A percentile compares a stretch with the other conserved stretches of the same genome.
phyloP scores from a whole-genome alignment of 2,113 vertebrate species.

The Suncus etruscus region DNA sequence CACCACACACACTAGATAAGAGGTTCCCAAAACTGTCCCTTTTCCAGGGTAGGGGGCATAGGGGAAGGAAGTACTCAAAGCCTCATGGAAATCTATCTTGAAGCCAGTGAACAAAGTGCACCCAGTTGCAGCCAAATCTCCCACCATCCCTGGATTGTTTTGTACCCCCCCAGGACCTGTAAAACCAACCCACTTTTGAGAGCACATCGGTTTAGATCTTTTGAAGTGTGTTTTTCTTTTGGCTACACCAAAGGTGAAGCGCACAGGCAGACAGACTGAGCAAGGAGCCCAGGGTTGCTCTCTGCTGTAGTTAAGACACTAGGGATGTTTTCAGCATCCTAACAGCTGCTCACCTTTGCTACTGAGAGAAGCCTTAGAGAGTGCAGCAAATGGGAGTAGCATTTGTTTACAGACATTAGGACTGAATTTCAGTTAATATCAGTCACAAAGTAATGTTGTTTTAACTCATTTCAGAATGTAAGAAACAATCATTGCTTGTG shows the following conservation, averaged over 20 bases:
- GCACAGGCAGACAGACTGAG: not conserved
- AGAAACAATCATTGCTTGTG: constrained; percentile 2
- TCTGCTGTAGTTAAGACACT: not conserved
- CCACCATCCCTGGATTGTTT: too few species aligned
- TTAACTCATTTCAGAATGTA: constrained; percentile 45
- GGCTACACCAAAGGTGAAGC: not conserved
- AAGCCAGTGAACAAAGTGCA: too few species aligned
- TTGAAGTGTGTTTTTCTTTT: constrained; percentile 51
- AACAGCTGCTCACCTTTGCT: constrained; percentile 20
- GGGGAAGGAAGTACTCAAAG: too few species aligned
- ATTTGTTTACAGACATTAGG: not conserved
- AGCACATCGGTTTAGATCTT: not conserved
- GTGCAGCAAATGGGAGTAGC: not conserved
- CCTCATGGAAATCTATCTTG: too few species aligned
- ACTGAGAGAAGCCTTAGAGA: not conserved
- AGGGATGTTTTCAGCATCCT: constrained; percentile 8
- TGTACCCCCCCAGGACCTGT: too few species aligned
- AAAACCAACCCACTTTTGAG: too few species aligned
- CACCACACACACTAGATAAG: constrained; percentile 4
- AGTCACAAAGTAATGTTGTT: constrained; percentile 37
- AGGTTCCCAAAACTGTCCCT: too few species aligned
- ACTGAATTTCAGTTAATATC: too few species aligned
- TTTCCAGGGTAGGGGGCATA: too few species aligned
- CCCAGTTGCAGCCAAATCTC: too few species aligned
- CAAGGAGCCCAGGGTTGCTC: not conserved